Percentiles rank a stretch among this genome's conserved stretches.
Evolutionary conservation across 1,140 invertebrate species (phyloP).

Genomic region (Apis mellifera): DNA sequence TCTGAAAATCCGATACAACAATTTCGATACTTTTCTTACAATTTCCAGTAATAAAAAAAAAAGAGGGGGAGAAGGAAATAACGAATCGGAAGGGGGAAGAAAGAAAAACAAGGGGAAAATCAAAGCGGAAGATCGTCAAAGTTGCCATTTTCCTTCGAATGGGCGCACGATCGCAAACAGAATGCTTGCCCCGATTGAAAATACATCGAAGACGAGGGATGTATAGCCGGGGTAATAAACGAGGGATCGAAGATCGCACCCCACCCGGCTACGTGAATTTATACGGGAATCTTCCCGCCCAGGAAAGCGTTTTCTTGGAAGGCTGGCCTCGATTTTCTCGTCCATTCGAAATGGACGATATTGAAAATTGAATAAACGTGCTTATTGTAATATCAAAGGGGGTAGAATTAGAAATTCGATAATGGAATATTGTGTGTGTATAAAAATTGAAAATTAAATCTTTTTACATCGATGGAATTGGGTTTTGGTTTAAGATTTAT

Average conservation of each 20-base stretch:
- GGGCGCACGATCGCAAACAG: neutral
- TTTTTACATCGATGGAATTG: too few species aligned
- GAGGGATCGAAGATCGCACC: neutral
- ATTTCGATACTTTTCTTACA: too few species aligned
- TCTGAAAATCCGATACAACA: too few species aligned
- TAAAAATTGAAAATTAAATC: too few species aligned
- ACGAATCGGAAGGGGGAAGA: too few species aligned
- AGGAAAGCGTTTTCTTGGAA: constrained; percentile 3
- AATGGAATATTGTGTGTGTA: too few species aligned
- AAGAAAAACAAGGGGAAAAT: neutral
- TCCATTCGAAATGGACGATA: constrained; percentile 11
- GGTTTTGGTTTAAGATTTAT: too few species aligned
- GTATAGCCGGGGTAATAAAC: neutral
- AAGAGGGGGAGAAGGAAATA: too few species aligned
- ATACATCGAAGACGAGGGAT: neutral
- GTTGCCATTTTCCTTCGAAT: too few species aligned
- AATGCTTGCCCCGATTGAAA: neutral
- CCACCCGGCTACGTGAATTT: constrained; percentile 2
- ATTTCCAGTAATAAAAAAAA: too few species aligned
- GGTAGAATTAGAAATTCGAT: too few species aligned
- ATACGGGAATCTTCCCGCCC: neutral
- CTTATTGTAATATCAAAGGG: too few species aligned
- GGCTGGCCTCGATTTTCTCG: constrained; percentile 8
- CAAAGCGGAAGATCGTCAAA: neutral
- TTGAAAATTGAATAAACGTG: neutral